Percentiles rank a stretch among this genome's conserved stretches.
phyloP scores from a whole-genome alignment of 2,888 invertebrate genomes.

The Hydraecia micacea region DNA sequence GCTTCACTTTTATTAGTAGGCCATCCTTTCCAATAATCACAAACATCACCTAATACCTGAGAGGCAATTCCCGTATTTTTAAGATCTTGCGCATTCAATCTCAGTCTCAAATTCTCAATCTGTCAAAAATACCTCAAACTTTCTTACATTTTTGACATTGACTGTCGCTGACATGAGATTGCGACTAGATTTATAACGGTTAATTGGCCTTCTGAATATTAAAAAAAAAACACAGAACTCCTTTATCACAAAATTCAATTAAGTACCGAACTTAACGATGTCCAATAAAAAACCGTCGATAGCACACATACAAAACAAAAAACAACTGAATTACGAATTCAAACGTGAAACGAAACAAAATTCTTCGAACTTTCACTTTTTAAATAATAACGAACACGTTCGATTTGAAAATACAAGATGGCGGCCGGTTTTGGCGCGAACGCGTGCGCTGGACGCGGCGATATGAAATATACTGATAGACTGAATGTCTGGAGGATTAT shows the following conservation, averaged over 20 bases:
- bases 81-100: too few species aligned
- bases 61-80: too few species aligned
- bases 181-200: too few species aligned
- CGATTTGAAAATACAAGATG: conserved; percentile 38
- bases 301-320: neutral
- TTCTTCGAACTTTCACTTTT: conserved; percentile 30
- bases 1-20: too few species aligned
- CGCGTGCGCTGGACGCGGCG: conserved; percentile 39
- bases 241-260: conserved; percentile 9
- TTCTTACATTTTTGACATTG: too few species aligned
- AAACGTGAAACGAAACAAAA: neutral
- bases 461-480: conserved; percentile 23
- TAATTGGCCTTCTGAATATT: neutral
- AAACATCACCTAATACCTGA: too few species aligned
- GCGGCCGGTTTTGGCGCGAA: conserved; percentile 33
- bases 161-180: too few species aligned
- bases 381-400: conserved; percentile 23
- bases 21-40: too few species aligned
- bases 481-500: conserved; percentile 29
- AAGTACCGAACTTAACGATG: conserved; percentile 9
- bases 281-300: neutral
- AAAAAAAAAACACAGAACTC: neutral
- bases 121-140: too few species aligned
- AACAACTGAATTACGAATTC: neutral
- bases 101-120: too few species aligned